A percentile compares a stretch with the other conserved stretches of the same genome.
Conservation (phyloP, 2,888 invertebrate species). For the Euzophera pinguis region DNA sequence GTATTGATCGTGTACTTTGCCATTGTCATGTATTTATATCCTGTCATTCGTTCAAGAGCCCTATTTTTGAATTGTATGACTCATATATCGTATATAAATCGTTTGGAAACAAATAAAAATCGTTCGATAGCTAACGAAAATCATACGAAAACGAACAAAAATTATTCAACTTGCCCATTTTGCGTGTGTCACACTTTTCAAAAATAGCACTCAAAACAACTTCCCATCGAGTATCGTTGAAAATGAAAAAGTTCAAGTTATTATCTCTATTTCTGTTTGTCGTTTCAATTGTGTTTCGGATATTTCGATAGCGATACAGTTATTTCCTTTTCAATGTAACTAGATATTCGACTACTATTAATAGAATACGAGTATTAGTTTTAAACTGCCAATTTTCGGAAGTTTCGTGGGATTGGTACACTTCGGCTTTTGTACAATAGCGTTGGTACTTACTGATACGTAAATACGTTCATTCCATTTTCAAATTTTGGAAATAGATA, state of each 20-base stretch:
- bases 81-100: too few relatives aligned
- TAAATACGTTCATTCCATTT: too few relatives aligned
- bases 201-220: too few relatives aligned
- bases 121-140: too few relatives aligned
- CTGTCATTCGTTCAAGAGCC: constrained; percentile 7
- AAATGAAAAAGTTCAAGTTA: constrained; percentile 2
- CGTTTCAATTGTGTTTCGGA: background rate
- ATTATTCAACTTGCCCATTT: too few relatives aligned
- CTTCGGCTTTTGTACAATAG: too few relatives aligned
- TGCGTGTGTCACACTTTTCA: too few relatives aligned
- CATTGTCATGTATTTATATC: constrained; percentile 9
- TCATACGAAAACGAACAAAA: too few relatives aligned
- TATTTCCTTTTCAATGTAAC: background rate
- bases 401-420: background rate
- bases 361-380: background rate
- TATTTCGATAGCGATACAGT: background rate
- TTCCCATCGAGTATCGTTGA: constrained; percentile 1
- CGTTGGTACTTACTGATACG: too few relatives aligned
- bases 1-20: constrained; percentile 8
- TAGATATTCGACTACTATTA: background rate
- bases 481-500: too few relatives aligned
- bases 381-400: background rate
- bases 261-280: background rate
- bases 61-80: too few relatives aligned
- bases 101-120: too few relatives aligned